Evolutionary conservation across 2,888 invertebrate genomes (phyloP).

Genomic region (Latrodectus hesperus): DNA sequence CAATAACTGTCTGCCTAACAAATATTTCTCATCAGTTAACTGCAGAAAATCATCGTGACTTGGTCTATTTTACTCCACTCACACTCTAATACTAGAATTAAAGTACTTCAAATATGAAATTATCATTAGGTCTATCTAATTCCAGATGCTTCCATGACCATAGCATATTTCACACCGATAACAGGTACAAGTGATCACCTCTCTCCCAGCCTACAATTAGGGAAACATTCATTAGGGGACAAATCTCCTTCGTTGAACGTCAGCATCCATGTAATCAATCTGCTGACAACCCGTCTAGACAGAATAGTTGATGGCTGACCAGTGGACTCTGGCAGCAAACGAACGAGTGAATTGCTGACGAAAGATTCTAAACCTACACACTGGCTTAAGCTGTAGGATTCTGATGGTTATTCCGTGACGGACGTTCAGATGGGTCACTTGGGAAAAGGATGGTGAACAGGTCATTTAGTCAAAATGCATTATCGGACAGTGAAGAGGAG

Average conservation of each 20-base stretch:
- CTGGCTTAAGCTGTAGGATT: not conserved
- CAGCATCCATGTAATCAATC: conserved; percentile 33
- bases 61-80: not conserved
- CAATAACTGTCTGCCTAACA: no score
- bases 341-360: not conserved
- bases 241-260: conserved; percentile 26
- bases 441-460: conserved; percentile 22
- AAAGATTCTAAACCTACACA: not conserved
- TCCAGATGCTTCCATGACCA: not conserved
- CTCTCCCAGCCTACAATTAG: conserved; percentile 27
- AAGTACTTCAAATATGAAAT: not conserved
- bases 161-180: not conserved
- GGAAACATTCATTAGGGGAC: conserved; percentile 36
- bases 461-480: conserved; percentile 27
- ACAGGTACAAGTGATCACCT: not conserved
- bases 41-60: not conserved
- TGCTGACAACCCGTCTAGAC: not conserved
- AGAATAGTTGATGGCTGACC: not conserved
- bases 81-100: not conserved
- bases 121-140: not conserved
- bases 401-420: conserved; percentile 31
- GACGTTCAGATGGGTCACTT: conserved; percentile 34
- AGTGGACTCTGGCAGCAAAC: not conserved
- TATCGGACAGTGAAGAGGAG: conserved; percentile 4
- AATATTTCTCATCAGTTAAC: not conserved